These are phyloP conservation scores for Gadopsis bispinosus DNA, from an alignment of 2,797 vertebrate genomes.

Conservation along the genomic window DNA sequence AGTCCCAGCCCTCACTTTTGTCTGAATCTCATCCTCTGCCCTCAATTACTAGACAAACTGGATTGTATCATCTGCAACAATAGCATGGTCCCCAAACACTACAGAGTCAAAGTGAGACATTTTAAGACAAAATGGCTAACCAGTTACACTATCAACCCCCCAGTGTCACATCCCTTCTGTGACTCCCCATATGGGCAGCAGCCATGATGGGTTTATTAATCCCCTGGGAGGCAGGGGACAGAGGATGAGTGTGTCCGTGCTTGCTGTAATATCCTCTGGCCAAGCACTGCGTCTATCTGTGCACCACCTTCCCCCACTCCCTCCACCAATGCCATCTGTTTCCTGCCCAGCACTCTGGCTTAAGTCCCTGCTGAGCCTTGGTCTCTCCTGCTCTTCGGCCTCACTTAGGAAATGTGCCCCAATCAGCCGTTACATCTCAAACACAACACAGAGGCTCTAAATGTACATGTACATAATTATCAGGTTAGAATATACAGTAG, in stretches of 20 bases:
- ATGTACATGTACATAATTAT: slow-evolving; percentile 15
- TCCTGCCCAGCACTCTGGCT: slow-evolving; percentile 73
- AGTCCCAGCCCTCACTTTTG: slow-evolving; percentile 22
- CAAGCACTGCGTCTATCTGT: slow-evolving; percentile 56
- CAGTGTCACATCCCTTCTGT: slow-evolving; percentile 43
- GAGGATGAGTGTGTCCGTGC: slow-evolving; percentile 77
- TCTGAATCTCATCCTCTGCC: slow-evolving; percentile 22
- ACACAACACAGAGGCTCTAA: slow-evolving; percentile 3
- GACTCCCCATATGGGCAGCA: slow-evolving; percentile 59
- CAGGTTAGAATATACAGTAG: background rate
- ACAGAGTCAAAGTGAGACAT: slow-evolving; percentile 26
- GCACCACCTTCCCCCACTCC: slow-evolving; percentile 48
- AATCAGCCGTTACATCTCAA: slow-evolving; percentile 40
- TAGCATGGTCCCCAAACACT: slow-evolving; percentile 31
- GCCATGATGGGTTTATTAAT: slow-evolving; percentile 76
- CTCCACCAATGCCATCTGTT: slow-evolving; percentile 79
- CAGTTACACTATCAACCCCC: slow-evolving; percentile 28
- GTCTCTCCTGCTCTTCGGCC: slow-evolving; percentile 59
- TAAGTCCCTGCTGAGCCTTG: slow-evolving; percentile 63
- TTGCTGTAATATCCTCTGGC: slow-evolving; percentile 73
- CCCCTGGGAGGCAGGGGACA: slow-evolving; percentile 69
- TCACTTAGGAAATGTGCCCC: slow-evolving; percentile 35
- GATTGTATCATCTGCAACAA: slow-evolving; percentile 48
- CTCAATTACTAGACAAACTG: slow-evolving; percentile 33
- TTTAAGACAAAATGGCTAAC: slow-evolving; percentile 58